Base-by-base conservation (phyloP, 64 coral and sea anemone genomes). In the Montipora efflorescens region DNA sequence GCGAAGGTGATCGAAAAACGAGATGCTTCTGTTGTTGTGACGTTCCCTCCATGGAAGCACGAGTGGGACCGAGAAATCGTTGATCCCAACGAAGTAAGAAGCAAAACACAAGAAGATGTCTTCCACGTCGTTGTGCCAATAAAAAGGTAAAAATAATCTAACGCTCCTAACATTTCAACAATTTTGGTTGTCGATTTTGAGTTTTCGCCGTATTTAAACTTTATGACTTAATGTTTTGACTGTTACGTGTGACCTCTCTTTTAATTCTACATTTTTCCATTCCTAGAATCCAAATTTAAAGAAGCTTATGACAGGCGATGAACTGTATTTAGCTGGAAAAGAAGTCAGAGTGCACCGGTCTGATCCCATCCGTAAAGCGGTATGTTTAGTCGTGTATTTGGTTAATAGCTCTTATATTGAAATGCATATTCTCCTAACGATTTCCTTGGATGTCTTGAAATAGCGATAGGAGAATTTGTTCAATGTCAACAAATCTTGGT, bases 201-300 rank as follows among this genome's bases (percentile, higher is more conserved):
- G 25, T 28, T 1, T 28, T 1, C 0, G 25, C 1, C 25, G 25
- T 28, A 23, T 23, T 23, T 23, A 23, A 28, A 28, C 25, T 28
- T 28, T 28, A 55, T 1, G 51, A 55, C 20, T 0, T 73, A 0
- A 23, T 7, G 18, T 73, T 21, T 4, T 3, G 7, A 5, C 23
- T 73, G 69, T 20, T 7, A 0, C 23, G 7, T 73, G 7, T 28
- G 69, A 73, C 23, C 69, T 8, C 19, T 73, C 25, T 28, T 28
- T 28, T 28, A 28, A 28, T 2, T 22, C 20, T 22, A 21, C 20
- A 2, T 15, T 89, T 53, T 78, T 47, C 18, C 13, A 62, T 78
- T 89, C 12, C 21, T 78, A 89, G 87, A 78, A 8, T 89, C 87
- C 87, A 43, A 89, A 89, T 48, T 62, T 78, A 36, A 89, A 78